Base-by-base conservation (phyloP, 2,113 vertebrate species). In the Crypturellus undulatus region DNA sequence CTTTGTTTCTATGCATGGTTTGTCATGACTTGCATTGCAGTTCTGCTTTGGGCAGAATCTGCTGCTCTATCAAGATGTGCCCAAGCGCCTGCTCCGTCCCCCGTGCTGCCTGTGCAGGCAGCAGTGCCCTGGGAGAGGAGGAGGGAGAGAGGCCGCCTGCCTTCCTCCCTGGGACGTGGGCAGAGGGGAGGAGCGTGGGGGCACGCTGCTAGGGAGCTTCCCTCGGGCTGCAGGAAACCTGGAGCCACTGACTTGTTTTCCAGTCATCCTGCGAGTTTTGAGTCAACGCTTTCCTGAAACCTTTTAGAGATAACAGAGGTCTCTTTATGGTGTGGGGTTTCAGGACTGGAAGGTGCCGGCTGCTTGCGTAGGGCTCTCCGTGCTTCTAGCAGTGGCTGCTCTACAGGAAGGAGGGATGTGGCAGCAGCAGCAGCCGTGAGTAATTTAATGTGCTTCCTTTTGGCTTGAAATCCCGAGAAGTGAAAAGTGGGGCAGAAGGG, bases 311-410 rank as follows among this genome's bases (percentile, higher is more conserved):
- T 92, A 85, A 92, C 72, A 91, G 45, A 90, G n/a, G 22, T 78
- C 52, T 90, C 90, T 94, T 77, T 95, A 63, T 85, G 84, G 64
- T 75, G 51, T 80, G 62, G 65, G 25, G 32, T 93, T 94, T 90
- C 56, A 65, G 43, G 56, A 38, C 54, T 75, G 32, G 60, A 79
- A 87, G 70, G 28, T 4, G 22, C 62, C 24, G 64, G 79, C 38
- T 11, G 34, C 32, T 92, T 62, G 45, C 2, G 0, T 38, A 52
- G 49, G 3, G 2, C 64, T 36, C 20, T 90, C 34, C 1, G 0
- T 60, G 17, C 75, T 84, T 68, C 17, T 64, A 26, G 28, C 42
- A 83, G 59, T 38, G 45, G 73, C 59, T 65, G 19, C 52, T 34
- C 3, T 12, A 5, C 28, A 26, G 76, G 60, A 84, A 56, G 38